phyloP scores from a whole-genome alignment of 2,888 invertebrate species.

The Eupithecia abbreviata region DNA sequence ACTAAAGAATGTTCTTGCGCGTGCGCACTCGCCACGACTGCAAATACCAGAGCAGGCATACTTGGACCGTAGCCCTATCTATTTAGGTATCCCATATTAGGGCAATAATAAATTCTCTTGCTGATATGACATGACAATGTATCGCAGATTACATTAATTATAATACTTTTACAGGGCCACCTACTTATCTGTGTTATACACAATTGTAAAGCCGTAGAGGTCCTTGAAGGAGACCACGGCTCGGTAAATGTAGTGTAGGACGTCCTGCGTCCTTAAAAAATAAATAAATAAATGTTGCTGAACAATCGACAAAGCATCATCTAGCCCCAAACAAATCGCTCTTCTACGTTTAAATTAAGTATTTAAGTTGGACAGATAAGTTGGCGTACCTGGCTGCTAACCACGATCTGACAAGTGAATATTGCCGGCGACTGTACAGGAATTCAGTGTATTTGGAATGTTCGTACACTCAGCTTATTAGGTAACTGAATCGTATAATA shows the following conservation, averaged over 20 bases:
- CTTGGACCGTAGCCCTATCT: background rate
- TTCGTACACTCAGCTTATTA: constrained; percentile 18
- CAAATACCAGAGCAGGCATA: constrained; percentile 15
- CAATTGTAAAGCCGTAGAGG: too few species aligned
- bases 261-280: too few species aligned
- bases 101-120: constrained; percentile 21
- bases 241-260: too few species aligned
- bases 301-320: too few species aligned
- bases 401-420: constrained; percentile 9
- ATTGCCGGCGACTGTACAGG: constrained; percentile 17
- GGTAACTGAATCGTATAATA: background rate
- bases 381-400: background rate
- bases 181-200: background rate
- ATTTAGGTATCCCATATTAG: constrained; percentile 2
- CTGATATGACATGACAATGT: constrained; percentile 11
- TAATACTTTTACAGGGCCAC: background rate
- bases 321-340: too few species aligned
- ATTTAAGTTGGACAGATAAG: background rate
- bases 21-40: constrained; percentile 32
- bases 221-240: too few species aligned
- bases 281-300: too few species aligned
- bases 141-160: constrained; percentile 4
- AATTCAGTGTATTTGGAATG: constrained; percentile 16
- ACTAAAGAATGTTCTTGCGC: constrained; percentile 14
- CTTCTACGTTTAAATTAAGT: too few species aligned